Evolutionary conservation across 2,113 vertebrate genomes (phyloP).

Genomic region (Tangachromis dhanisi): DNA sequence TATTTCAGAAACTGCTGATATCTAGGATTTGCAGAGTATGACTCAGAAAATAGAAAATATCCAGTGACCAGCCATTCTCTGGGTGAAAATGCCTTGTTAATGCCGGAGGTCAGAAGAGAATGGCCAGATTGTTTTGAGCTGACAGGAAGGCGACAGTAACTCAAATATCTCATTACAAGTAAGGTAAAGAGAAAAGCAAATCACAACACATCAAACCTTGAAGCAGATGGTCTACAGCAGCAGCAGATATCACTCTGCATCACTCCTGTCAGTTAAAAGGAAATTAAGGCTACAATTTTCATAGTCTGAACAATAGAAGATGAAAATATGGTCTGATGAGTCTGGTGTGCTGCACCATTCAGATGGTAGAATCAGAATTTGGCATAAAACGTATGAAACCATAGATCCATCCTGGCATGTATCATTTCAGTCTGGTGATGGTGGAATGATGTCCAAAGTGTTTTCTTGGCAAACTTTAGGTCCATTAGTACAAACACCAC

Average conservation of each 20-base stretch:
- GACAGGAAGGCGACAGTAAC: not conserved
- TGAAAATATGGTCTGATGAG: not conserved
- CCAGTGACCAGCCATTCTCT: rapidly evolving
- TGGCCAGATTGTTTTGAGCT: not conserved
- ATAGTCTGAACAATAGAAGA: not conserved
- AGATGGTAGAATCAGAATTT: not conserved
- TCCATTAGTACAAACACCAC: not conserved
- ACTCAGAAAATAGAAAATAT: not conserved
- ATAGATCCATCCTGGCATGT: not conserved
- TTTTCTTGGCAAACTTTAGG: not conserved
- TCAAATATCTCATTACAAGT: not conserved
- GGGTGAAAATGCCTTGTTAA: not conserved
- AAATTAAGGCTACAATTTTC: not conserved
- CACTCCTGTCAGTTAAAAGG: not conserved
- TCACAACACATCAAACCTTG: not conserved
- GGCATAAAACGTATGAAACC: not conserved
- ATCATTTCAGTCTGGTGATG: not conserved
- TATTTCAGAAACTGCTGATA: not conserved
- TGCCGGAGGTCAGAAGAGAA: not conserved
- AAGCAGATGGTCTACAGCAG: not conserved
- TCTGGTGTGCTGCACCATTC: not conserved
- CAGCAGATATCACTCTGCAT: not conserved
- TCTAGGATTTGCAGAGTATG: not conserved
- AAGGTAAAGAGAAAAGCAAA: not conserved
- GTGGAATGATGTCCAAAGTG: not conserved